Evolutionary conservation across 2,888 invertebrate species (phyloP), one percentile per base, ranked within the genome.

Genomic region (Rhorus exstirpatorius): DNA sequence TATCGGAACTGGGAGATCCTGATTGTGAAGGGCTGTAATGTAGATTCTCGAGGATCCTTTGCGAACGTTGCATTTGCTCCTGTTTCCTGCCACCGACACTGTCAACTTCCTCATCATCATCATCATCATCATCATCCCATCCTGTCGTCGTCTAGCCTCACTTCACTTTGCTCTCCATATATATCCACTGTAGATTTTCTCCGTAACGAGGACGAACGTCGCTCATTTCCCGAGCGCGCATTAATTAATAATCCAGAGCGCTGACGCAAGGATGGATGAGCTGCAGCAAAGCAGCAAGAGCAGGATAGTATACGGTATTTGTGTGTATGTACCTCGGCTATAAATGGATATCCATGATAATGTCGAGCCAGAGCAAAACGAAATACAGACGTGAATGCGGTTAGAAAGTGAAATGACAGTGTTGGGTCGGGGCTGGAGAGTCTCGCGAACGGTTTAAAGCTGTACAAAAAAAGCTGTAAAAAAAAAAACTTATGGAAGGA

Each of bases 101-200:
- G 78, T 70, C 82, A 46, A 79, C 78, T 82, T 79, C 68, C 78
- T 82, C 75, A 78, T 82, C 82, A 78, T 81, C 80, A 81, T 77
- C 58, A 53, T 82, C 75, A 78, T 82, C 82, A 78, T 81, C 67
- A 65, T 68, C 63, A 38, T 55, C 41, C 44, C 4, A 26, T 41
- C 60, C 53, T 31, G 55, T 68, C 58, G 65, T 65, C 75, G 24
- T 24, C 44, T 35, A 26, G 24, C 55, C 65, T 12, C 44, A n/a
- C 55, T 65, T 44, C 17, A 31, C 55, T 65, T 35, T 19, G 24
- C 44, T 60, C 58, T 46, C 44, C 17, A 49, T 17, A 1, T 93
- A 93, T 93, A 91, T 92, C 93, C 92, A 93, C 72, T 49, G 49
- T 79, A 71, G 51, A 78, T 79, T 81, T 81, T 72, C 67, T 26